Evolutionary conservation across 2,888 invertebrate genomes (phyloP).

Genomic region (Lamellibrachia columna): DNA sequence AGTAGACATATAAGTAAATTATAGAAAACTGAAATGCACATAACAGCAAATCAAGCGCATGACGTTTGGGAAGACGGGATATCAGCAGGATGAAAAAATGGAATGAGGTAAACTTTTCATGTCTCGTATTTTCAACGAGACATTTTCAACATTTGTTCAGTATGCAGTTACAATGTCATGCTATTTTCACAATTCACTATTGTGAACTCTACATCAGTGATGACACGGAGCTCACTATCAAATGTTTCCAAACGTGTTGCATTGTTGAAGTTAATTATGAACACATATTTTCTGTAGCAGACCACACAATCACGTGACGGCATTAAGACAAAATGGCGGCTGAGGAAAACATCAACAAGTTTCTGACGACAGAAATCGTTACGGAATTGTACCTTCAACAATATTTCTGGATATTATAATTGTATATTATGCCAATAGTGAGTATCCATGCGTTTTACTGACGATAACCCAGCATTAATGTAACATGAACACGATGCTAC

Average conservation of each 20-base stretch:
- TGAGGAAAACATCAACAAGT: conserved; percentile 20
- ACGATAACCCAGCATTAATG: not conserved
- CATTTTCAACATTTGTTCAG: not conserved
- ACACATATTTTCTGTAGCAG: conserved; percentile 29
- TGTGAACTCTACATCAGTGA: not conserved
- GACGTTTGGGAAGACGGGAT: conserved; percentile 11
- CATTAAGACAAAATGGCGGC: conserved; percentile 35
- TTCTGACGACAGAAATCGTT: conserved; percentile 1
- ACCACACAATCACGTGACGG: conserved; percentile 35
- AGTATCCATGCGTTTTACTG: not conserved
- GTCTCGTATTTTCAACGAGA: conserved; percentile 3
- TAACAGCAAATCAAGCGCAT: not conserved
- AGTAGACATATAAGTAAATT: not conserved
- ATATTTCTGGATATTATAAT: not conserved
- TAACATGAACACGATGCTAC: not conserved
- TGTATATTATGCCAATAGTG: not conserved
- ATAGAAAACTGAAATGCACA: not conserved
- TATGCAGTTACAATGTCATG: not conserved
- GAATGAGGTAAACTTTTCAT: conserved; percentile 10
- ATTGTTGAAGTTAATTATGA: not conserved
- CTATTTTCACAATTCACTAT: not conserved
- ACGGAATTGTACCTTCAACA: not conserved
- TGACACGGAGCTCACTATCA: not conserved
- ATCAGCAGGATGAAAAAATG: not conserved
- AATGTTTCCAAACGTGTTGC: not conserved